These are phyloP conservation scores for Aspidoscelis tigris DNA, from an alignment of 2,113 vertebrate genomes.

Conservation along the genomic window DNA sequence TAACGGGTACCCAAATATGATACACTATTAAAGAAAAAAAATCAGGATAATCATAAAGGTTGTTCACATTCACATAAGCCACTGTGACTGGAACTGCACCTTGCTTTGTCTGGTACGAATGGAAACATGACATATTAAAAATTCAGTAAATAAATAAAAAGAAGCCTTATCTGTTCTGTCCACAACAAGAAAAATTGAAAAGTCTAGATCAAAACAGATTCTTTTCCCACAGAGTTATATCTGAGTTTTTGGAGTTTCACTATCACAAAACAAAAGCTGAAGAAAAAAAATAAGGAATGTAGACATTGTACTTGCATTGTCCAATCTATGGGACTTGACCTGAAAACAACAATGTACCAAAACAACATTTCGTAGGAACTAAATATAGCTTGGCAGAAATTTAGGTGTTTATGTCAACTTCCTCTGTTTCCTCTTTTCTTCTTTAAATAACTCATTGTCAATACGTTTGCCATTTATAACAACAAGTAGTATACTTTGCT, in stretches of 20 bases:
- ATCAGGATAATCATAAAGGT: conserved; percentile 64
- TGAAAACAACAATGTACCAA: conserved; percentile 44
- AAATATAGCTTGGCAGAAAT: conserved; percentile 58
- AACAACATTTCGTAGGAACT: conserved; percentile 67
- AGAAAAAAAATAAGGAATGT: conserved; percentile 37
- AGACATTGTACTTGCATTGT: conserved; percentile 29
- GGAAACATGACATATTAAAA: conserved; percentile 56
- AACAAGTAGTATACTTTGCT: neutral
- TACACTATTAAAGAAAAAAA: conserved; percentile 69
- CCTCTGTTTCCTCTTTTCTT: conserved; percentile 46
- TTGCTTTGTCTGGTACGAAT: conserved; percentile 56
- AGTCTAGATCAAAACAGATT: neutral
- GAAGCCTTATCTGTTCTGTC: conserved; percentile 57
- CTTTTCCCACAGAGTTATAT: neutral
- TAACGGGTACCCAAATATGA: conserved; percentile 66
- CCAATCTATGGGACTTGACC: conserved; percentile 58
- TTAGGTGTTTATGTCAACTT: conserved; percentile 60
- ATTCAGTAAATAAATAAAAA: conserved; percentile 50
- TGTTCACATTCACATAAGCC: conserved; percentile 53
- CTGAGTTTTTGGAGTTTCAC: conserved; percentile 32
- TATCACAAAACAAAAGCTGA: conserved; percentile 48
- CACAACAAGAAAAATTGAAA: conserved; percentile 8
- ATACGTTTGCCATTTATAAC: conserved; percentile 32
- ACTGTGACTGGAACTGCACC: conserved; percentile 65
- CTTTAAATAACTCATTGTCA: conserved; percentile 49